Conservation (phyloP, 1,140 invertebrate genomes). For the Venustaconcha ellipsiformis region DNA sequence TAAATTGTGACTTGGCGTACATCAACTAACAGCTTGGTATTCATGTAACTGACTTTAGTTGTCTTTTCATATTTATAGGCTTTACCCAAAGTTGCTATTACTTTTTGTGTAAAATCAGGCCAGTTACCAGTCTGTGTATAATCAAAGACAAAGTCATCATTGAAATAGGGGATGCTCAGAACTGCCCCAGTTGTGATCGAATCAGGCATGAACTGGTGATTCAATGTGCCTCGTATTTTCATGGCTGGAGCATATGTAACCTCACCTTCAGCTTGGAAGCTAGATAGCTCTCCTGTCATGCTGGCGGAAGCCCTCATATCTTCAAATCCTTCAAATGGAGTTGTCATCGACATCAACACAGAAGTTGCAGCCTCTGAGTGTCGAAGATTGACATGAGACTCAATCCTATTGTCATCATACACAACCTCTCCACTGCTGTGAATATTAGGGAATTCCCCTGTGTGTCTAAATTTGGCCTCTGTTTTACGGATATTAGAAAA, state of each 20-base stretch:
- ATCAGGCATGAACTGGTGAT: slow-evolving; percentile 7
- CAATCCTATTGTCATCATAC: slow-evolving; percentile 13
- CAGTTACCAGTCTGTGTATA: slow-evolving; percentile 6
- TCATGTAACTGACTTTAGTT: no score
- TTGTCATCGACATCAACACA: slow-evolving; percentile 3
- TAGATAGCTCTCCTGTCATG: slow-evolving; percentile 6
- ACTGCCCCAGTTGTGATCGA: slow-evolving; percentile 2
- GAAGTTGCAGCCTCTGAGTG: slow-evolving; percentile 6
- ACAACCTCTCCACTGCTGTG: slow-evolving; percentile 12
- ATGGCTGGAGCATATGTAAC: slow-evolving; percentile 6
- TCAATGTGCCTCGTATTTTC: slow-evolving; percentile 5
- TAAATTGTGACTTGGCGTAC: no score
- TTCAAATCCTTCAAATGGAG: slow-evolving; percentile 24
- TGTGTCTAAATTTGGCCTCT: slow-evolving; percentile 17
- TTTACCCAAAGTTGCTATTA: background rate
- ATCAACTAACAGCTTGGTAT: no score
- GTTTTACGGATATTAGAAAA: slow-evolving; percentile 13
- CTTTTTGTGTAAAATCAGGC: slow-evolving; percentile 1
- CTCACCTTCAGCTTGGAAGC: slow-evolving; percentile 17
- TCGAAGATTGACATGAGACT: slow-evolving; percentile 8
- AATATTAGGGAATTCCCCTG: slow-evolving; percentile 25
- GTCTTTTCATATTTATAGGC: no score
- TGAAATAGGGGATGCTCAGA: slow-evolving; percentile 14
- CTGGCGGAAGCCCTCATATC: slow-evolving; percentile 1
- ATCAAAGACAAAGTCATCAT: slow-evolving; percentile 4